phyloP scores from a whole-genome alignment of 2,113 vertebrate genomes.

The Ceyx cyanopectus region DNA sequence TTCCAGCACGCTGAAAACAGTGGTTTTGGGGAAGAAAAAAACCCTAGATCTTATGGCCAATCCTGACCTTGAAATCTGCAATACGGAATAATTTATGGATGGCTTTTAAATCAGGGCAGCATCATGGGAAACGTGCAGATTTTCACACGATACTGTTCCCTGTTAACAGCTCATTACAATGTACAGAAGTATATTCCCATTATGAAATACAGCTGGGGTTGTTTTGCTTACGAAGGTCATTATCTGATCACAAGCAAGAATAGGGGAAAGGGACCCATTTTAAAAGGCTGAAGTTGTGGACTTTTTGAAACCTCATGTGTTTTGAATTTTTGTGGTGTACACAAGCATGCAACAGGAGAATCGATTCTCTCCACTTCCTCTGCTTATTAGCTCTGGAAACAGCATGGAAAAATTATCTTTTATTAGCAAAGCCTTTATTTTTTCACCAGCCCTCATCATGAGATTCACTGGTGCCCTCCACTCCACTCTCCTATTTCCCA shows the following conservation, averaged over 20 bases:
- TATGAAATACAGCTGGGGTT: constrained; percentile 63
- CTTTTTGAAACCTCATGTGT: constrained; percentile 46
- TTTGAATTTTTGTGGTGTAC: constrained; percentile 38
- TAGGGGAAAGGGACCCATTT: background rate
- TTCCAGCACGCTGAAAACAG: constrained; percentile 1
- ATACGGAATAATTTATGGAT: constrained; percentile 7
- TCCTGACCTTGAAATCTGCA: constrained; percentile 1
- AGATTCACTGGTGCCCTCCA: background rate
- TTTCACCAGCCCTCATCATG: background rate
- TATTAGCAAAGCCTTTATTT: constrained; percentile 44
- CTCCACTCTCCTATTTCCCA: background rate
- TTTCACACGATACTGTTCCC: constrained; percentile 66
- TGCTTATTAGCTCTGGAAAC: constrained; percentile 51
- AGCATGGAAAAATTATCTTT: constrained; percentile 42
- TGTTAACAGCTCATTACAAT: constrained; percentile 65
- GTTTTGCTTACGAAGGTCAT: constrained; percentile 57
- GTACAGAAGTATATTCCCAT: constrained; percentile 56
- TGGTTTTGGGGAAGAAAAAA: background rate
- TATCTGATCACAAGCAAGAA: constrained; percentile 61
- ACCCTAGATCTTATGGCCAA: background rate
- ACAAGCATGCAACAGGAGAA: constrained; percentile 46
- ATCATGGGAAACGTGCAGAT: constrained; percentile 50
- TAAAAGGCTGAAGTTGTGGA: constrained; percentile 16
- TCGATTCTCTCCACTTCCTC: constrained; percentile 54
- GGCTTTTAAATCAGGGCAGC: constrained; percentile 44